Percentiles rank a stretch among this genome's conserved stretches.
Evolutionary conservation across 2,888 invertebrate species (phyloP).

Genomic region (Chelonus formosanus): DNA sequence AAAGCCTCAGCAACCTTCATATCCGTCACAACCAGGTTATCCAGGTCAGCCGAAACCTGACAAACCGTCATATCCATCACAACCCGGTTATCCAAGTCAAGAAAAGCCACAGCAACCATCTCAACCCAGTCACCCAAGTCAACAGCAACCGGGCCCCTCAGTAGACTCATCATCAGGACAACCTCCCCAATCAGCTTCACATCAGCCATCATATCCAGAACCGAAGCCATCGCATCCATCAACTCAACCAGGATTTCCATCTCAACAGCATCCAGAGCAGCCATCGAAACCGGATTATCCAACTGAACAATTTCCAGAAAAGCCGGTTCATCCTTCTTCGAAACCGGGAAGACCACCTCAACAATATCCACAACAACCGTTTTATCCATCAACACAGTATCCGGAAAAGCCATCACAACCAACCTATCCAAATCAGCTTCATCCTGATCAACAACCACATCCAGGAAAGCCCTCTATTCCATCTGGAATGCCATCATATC

Average conservation of each 20-base stretch:
- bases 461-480: constrained; percentile 25
- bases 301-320: constrained; percentile 45
- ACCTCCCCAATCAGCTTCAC: constrained; percentile 20
- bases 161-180: constrained; percentile 39
- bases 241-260: constrained; percentile 36
- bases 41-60: constrained; percentile 31
- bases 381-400: not conserved
- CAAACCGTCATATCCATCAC: constrained; percentile 8
- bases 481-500: constrained; percentile 34
- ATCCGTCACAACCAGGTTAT: constrained; percentile 50
- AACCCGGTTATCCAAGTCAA: constrained; percentile 34
- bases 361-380: constrained; percentile 36
- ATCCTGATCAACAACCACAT: not conserved
- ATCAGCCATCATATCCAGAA: not conserved
- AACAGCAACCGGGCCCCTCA: not conserved
- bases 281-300: no score
- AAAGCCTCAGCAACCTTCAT: constrained; percentile 42
- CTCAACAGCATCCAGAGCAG: no score
- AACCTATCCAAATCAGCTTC: constrained; percentile 27
- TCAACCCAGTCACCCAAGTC: constrained; percentile 36
- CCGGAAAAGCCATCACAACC: constrained; percentile 38
- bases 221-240: constrained; percentile 24
- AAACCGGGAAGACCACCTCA: constrained; percentile 37
- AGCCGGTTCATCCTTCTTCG: no score
- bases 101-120: constrained; percentile 25